These are phyloP conservation scores for Sarcophaga variegata DNA, from an alignment of 2,888 invertebrate species.

Conservation along the genomic window DNA sequence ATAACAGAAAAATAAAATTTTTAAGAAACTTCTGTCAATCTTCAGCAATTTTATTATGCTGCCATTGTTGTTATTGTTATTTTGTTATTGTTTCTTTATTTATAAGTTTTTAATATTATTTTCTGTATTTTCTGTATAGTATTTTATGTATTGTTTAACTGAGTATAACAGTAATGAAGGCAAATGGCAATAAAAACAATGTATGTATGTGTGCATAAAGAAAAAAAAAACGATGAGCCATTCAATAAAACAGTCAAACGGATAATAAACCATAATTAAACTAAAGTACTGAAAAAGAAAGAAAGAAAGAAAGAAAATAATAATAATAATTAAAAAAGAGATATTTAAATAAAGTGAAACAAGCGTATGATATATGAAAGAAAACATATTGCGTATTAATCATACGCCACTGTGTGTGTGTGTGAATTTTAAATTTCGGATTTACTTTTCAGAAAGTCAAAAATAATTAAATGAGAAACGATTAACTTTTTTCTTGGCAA, in stretches of 20 bases:
- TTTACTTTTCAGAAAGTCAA: too few relatives aligned
- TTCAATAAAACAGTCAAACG: conserved; percentile 44
- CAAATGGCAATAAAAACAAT: conserved; percentile 39
- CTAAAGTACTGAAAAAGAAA: conserved; percentile 24
- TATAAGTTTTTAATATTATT: conserved; percentile 23
- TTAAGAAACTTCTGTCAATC: conserved; percentile 51
- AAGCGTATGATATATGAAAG: too few relatives aligned
- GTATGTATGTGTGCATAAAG: not conserved
- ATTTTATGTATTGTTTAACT: conserved; percentile 55
- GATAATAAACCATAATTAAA: conserved; percentile 56
- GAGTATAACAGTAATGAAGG: conserved; percentile 11
- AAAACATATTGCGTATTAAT: not conserved
- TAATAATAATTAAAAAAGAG: conserved; percentile 40
- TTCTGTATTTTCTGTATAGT: not conserved
- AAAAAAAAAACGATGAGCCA: conserved; percentile 1
- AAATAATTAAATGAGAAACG: too few relatives aligned
- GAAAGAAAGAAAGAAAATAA: not conserved
- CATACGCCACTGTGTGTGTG: too few relatives aligned
- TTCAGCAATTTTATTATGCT: conserved; percentile 12
- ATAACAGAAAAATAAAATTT: too few relatives aligned
- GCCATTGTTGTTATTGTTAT: conserved; percentile 10
- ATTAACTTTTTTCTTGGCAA: too few relatives aligned
- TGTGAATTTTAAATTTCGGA: too few relatives aligned
- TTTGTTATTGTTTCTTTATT: conserved; percentile 2
- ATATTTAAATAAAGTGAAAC: not conserved